Evolutionary conservation across 2,797 vertebrate genomes (phyloP).

Genomic region (Philypnodon macrostomus): DNA sequence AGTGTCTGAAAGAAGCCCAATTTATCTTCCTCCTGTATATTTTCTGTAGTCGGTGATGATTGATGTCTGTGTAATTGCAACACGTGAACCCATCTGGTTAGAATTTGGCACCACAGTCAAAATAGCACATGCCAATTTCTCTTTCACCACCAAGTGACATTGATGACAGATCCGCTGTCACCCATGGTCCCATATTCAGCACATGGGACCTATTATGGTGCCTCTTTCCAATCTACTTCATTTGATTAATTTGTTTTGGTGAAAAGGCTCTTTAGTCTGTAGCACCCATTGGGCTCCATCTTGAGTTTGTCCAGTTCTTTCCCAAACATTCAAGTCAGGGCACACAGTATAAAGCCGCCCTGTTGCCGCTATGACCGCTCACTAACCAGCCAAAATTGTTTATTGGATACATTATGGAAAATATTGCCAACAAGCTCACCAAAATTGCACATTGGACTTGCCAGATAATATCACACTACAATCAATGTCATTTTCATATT

Average conservation of each 20-base stretch:
- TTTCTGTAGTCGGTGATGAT: conserved; percentile 62
- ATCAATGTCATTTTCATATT: conserved; percentile 21
- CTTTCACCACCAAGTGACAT: conserved; percentile 63
- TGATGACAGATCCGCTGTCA: conserved; percentile 68
- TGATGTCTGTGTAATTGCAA: conserved; percentile 64
- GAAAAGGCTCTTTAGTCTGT: conserved; percentile 46
- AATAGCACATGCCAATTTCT: conserved; percentile 71
- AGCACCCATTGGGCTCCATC: conserved; percentile 37
- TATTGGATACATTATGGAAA: conserved; percentile 24
- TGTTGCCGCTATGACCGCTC: conserved; percentile 48
- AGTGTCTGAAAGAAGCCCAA: conserved; percentile 56
- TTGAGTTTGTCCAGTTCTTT: conserved; percentile 30
- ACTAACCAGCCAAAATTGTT: conserved; percentile 33
- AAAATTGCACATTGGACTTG: conserved; percentile 28
- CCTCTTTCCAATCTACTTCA: conserved; percentile 60
- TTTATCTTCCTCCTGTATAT: conserved; percentile 67
- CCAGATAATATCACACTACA: conserved; percentile 31
- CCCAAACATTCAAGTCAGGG: conserved; percentile 46
- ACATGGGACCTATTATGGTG: conserved; percentile 71
- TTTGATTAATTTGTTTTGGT: conserved; percentile 71
- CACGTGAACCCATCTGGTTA: conserved; percentile 74
- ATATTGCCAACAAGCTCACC: conserved; percentile 27
- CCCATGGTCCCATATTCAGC: conserved; percentile 58
- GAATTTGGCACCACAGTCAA: conserved; percentile 69
- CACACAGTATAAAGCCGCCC: conserved; percentile 30